Evolutionary conservation across 2,888 invertebrate species (phyloP).

Genomic region (Steinernema carpocapsae): DNA sequence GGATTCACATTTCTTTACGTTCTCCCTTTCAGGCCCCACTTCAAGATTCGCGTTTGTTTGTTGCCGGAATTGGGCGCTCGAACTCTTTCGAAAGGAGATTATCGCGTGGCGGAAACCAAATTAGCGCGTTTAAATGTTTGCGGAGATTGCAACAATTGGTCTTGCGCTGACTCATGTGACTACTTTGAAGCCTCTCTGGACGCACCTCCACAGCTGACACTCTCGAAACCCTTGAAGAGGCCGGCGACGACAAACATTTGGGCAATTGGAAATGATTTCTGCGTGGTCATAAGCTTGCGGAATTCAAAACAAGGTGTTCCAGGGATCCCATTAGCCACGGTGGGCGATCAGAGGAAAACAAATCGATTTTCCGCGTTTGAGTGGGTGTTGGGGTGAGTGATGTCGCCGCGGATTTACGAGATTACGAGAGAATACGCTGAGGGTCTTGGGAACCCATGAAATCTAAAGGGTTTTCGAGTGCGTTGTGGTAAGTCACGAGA

Average conservation of each 20-base stretch:
- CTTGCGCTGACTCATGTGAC: not conserved
- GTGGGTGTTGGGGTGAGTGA: slow-evolving; percentile 5
- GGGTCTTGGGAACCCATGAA: too few species aligned
- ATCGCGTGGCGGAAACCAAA: not conserved
- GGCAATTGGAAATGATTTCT: slow-evolving; percentile 14
- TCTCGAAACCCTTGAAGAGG: not conserved
- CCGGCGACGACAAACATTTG: not conserved
- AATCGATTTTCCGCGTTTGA: slow-evolving; percentile 14
- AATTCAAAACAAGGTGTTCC: slow-evolving; percentile 27
- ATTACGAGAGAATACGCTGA: not conserved
- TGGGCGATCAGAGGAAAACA: slow-evolving; percentile 30
- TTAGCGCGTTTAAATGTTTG: slow-evolving; percentile 4
- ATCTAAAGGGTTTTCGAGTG: too few species aligned
- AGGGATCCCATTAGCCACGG: slow-evolving; percentile 11
- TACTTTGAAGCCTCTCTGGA: not conserved
- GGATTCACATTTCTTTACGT: too few species aligned
- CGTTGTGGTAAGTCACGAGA: too few species aligned
- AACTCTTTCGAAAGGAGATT: too few species aligned
- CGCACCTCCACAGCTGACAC: not conserved
- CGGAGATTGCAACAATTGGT: slow-evolving; percentile 8
- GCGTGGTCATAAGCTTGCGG: not conserved
- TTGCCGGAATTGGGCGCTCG: too few species aligned
- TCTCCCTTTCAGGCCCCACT: too few species aligned
- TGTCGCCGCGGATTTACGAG: slow-evolving; percentile 1
- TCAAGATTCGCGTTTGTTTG: too few species aligned